These are phyloP conservation scores for Noctua comes DNA, from an alignment of 2,888 invertebrate genomes.

Conservation along the genomic window DNA sequence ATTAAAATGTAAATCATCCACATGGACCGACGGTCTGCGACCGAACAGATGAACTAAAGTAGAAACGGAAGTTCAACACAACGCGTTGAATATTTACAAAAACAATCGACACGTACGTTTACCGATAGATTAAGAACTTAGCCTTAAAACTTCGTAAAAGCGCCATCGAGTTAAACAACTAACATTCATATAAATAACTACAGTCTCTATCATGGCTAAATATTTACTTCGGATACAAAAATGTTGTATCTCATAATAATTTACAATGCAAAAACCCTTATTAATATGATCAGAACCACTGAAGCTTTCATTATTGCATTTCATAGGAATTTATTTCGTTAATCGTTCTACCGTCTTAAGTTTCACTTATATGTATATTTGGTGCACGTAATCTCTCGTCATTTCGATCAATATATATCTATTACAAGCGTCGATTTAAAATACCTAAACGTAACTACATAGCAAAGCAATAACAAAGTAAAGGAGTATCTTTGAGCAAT, in stretches of 20 bases:
- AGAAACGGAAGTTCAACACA: constrained; percentile 51
- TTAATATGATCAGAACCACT: constrained; percentile 65
- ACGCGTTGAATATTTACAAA: constrained; percentile 79
- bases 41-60: constrained; percentile 47
- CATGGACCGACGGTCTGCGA: constrained; percentile 58
- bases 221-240: constrained; percentile 74
- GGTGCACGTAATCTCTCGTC: constrained; percentile 73
- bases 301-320: constrained; percentile 76
- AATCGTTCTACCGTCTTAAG: constrained; percentile 55
- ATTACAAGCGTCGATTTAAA: constrained; percentile 73
- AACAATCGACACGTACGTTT: constrained; percentile 69
- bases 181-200: constrained; percentile 88
- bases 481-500: constrained; percentile 79
- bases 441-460: constrained; percentile 71
- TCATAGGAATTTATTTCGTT: constrained; percentile 71
- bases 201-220: constrained; percentile 85
- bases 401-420: constrained; percentile 65
- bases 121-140: constrained; percentile 69
- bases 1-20: constrained; percentile 58
- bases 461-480: constrained; percentile 75
- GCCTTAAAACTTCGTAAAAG: constrained; percentile 79
- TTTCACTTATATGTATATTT: constrained; percentile 67
- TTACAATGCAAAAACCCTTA: constrained; percentile 65
- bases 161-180: constrained; percentile 84
- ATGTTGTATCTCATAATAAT: constrained; percentile 58